phyloP scores from a whole-genome alignment of 2,113 vertebrate species.

The Mormyrus lacerda region DNA sequence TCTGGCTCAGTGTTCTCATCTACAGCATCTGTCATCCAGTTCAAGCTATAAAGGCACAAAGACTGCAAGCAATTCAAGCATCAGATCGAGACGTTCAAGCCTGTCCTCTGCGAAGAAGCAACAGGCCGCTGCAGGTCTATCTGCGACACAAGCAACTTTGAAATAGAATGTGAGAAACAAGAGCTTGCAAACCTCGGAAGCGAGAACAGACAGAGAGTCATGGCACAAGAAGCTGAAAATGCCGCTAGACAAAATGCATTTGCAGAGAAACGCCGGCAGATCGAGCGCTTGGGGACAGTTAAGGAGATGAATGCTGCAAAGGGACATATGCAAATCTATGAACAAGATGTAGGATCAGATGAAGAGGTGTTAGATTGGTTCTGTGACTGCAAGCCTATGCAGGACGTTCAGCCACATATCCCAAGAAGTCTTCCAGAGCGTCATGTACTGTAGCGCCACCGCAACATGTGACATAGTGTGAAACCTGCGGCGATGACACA shows the following conservation, averaged over 20 bases:
- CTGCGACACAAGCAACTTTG: not conserved
- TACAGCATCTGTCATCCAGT: not conserved
- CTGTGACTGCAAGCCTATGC: not conserved
- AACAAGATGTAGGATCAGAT: not conserved
- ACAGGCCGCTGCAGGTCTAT: not conserved
- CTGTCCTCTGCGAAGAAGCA: not conserved
- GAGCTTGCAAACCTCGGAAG: not conserved
- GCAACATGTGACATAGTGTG: too few species aligned
- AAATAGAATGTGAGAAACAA: not conserved
- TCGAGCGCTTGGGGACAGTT: not conserved
- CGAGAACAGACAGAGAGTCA: not conserved
- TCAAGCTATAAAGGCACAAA: not conserved
- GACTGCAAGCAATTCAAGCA: not conserved
- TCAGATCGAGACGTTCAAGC: not conserved
- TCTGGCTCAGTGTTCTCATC: not conserved
- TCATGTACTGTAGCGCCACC: too few species aligned
- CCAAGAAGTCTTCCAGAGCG: too few species aligned
- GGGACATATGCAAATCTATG: not conserved
- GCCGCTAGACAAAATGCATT: not conserved
- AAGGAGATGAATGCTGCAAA: not conserved
- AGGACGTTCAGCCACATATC: not conserved
- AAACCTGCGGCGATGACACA: too few species aligned
- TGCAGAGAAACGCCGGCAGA: not conserved
- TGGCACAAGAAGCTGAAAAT: not conserved
- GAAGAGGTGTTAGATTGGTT: not conserved